Percentiles rank a stretch among this genome's conserved stretches.
These are phyloP conservation scores for Eospalax fontanierii DNA, from an alignment of 2,797 vertebrate species.

Conservation along the genomic window DNA sequence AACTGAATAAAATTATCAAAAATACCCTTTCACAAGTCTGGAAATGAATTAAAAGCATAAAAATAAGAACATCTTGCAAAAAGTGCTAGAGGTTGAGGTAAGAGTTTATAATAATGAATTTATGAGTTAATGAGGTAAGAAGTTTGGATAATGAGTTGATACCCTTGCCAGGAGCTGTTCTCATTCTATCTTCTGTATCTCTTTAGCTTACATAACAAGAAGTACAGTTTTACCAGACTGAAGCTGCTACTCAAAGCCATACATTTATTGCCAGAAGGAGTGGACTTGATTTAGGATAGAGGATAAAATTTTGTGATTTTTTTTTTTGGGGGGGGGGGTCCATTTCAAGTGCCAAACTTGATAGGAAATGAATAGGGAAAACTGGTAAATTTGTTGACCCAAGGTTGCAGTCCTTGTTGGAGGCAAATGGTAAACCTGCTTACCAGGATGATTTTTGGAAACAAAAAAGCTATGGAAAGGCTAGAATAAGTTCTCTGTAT, in stretches of 20 bases:
- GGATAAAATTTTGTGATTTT: neutral
- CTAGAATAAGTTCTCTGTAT: neutral
- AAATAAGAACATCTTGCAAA: constrained; percentile 7
- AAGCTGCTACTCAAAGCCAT: neutral
- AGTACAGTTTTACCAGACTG: neutral
- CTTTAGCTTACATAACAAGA: neutral
- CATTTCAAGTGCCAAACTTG: neutral
- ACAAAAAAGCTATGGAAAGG: neutral
- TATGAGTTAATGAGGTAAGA: too few species aligned
- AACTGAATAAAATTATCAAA: neutral
- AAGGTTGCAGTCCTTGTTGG: neutral
- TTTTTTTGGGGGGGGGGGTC: too few species aligned
- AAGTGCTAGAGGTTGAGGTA: neutral
- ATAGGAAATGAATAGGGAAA: neutral
- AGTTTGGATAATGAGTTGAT: neutral
- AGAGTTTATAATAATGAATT: neutral
- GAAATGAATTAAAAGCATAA: neutral
- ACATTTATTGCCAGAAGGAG: neutral
- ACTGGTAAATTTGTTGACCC: neutral
- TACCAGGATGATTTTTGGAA: neutral
- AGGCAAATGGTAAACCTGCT: neutral
- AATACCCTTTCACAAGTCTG: neutral
- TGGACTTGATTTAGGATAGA: neutral
- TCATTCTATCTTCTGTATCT: neutral
- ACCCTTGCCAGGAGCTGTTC: neutral